Conservation (phyloP, 2,113 vertebrate genomes). For the Cromileptes altivelis region DNA sequence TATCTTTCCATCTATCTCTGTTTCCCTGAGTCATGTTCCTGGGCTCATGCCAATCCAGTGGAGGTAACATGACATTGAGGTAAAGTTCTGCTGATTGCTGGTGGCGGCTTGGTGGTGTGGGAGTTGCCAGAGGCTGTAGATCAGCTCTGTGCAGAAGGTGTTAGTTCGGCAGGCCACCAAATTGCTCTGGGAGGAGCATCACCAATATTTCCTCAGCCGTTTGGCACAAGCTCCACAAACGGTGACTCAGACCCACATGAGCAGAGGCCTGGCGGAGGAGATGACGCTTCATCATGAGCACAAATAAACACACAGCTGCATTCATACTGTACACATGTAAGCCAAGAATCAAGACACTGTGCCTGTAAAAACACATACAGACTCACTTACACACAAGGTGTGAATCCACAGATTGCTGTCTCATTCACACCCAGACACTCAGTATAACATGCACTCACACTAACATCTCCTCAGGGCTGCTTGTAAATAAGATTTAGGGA, state of each 20-base stretch:
- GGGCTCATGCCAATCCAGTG: conserved; percentile 7
- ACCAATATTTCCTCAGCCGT: conserved; percentile 47
- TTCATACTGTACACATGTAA: conserved; percentile 17
- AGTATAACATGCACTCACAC: conserved; percentile 12
- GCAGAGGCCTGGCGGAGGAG: conserved; percentile 16
- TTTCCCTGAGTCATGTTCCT: conserved; percentile 18
- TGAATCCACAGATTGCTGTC: neutral
- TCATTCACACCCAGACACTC: conserved; percentile 23
- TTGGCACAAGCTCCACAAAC: conserved; percentile 47
- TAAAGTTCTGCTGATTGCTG: conserved; percentile 41
- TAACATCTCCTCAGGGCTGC: conserved; percentile 16
- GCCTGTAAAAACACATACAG: conserved; percentile 1
- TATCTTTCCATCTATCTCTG: conserved; percentile 1
- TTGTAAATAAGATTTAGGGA: conserved; percentile 37
- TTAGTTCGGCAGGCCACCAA: conserved; percentile 41
- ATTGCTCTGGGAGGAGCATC: conserved; percentile 31
- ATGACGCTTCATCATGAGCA: conserved; percentile 22
- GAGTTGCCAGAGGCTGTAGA: conserved; percentile 33
- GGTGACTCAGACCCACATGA: conserved; percentile 60
- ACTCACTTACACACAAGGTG: conserved; percentile 9
- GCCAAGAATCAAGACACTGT: conserved; percentile 1
- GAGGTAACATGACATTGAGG: conserved; percentile 39
- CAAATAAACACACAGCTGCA: conserved; percentile 40
- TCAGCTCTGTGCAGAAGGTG: conserved; percentile 30
- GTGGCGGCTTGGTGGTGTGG: neutral